These are phyloP conservation scores for Eristalis pertinax DNA, from an alignment of 2,888 invertebrate genomes.

Conservation along the genomic window DNA sequence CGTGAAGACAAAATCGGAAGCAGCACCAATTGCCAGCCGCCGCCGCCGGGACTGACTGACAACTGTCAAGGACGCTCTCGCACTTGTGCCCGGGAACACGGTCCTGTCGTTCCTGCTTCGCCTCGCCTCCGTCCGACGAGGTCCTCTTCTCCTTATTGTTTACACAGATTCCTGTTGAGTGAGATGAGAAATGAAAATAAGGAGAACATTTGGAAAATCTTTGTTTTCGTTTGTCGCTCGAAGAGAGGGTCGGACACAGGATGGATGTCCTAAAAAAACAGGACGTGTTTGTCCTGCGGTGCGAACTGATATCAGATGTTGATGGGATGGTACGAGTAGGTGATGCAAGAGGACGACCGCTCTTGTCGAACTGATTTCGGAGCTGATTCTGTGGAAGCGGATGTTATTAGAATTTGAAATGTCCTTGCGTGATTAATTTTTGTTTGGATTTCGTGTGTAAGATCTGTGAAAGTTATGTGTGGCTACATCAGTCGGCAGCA, in stretches of 20 bases:
- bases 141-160: constrained; percentile 52
- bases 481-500: background rate
- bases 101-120: constrained; percentile 35
- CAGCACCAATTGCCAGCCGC: constrained; percentile 34
- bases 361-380: constrained; percentile 43
- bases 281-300: constrained; percentile 66
- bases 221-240: constrained; percentile 2
- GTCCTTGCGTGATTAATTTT: constrained; percentile 11
- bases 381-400: constrained; percentile 37
- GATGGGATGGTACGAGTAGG: background rate
- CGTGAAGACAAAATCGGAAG: constrained; percentile 62
- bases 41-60: constrained; percentile 27
- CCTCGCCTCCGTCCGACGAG: background rate
- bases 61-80: constrained; percentile 49
- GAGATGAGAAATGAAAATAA: constrained; percentile 59
- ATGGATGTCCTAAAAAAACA: constrained; percentile 69
- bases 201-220: constrained; percentile 51
- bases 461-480: background rate
- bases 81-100: background rate
- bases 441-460: constrained; percentile 1
- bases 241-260: constrained; percentile 9
- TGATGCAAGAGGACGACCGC: constrained; percentile 2
- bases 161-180: constrained; percentile 62
- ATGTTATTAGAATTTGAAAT: constrained; percentile 38
- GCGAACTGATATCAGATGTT: constrained; percentile 33